Conservation (phyloP, 1,140 invertebrate genomes). For the Orussus abietinus region DNA sequence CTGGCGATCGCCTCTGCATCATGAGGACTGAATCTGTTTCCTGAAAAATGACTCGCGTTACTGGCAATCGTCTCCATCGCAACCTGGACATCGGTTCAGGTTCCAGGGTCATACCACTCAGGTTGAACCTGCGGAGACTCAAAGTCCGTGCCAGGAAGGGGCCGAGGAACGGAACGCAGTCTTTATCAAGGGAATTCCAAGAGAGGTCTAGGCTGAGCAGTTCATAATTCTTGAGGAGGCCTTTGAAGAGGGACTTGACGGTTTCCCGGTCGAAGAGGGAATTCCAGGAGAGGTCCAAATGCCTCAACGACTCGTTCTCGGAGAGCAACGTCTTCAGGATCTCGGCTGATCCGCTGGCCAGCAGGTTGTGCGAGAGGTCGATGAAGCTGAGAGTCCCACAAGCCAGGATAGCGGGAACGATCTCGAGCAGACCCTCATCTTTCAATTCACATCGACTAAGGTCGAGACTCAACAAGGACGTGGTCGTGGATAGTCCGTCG, state of each 20-base stretch:
- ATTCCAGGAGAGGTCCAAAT: constrained; percentile 54
- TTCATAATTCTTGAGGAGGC: constrained; percentile 27
- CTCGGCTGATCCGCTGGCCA: constrained; percentile 30
- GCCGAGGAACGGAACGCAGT: constrained; percentile 23
- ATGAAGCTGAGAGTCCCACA: constrained; percentile 35
- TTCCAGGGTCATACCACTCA: no score
- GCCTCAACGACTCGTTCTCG: constrained; percentile 34
- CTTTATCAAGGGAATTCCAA: constrained; percentile 40
- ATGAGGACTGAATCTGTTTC: constrained; percentile 32
- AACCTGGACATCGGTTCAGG: background rate
- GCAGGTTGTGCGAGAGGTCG: constrained; percentile 43
- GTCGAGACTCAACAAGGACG: constrained; percentile 39
- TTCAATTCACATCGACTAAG: constrained; percentile 46
- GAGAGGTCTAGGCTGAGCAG: constrained; percentile 41
- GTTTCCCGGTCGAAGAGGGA: constrained; percentile 26
- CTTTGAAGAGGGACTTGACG: constrained; percentile 34
- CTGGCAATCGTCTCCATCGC: no score
- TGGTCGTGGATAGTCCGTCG: constrained; percentile 30
- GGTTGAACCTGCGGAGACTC: constrained; percentile 26
- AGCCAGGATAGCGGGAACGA: constrained; percentile 31
- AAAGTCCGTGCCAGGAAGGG: constrained; percentile 20
- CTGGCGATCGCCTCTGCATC: constrained; percentile 28
- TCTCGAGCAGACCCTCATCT: constrained; percentile 42
- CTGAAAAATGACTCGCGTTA: no score
- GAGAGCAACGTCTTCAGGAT: constrained; percentile 27